phyloP scores from a whole-genome alignment of 1,140 invertebrate genomes.

The Lasioglossum baleicum region DNA sequence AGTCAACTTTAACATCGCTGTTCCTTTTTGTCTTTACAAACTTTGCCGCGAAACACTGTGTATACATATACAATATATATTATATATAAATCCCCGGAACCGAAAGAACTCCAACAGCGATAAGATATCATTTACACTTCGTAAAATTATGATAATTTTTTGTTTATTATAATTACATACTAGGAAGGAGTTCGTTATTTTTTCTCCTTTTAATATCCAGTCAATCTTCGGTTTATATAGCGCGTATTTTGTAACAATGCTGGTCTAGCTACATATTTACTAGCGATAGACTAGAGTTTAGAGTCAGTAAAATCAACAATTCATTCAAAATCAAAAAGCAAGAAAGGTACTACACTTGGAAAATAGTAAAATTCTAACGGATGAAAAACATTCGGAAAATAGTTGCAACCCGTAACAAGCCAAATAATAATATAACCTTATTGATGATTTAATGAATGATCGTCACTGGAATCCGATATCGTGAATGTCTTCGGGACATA shows the following conservation, averaged over 20 bases:
- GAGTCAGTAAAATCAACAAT: neutral
- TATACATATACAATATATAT: too few species aligned
- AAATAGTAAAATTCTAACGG: conserved; percentile 31
- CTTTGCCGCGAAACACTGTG: conserved; percentile 28
- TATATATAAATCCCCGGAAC: conserved; percentile 44
- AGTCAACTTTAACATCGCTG: conserved; percentile 53
- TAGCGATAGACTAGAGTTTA: neutral
- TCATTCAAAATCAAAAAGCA: neutral
- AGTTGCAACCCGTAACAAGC: conserved; percentile 25
- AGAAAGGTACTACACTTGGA: conserved; percentile 54
- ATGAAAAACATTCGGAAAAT: conserved; percentile 61
- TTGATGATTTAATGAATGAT: neutral
- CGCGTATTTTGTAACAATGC: conserved; percentile 41
- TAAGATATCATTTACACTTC: conserved; percentile 50
- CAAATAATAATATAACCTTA: neutral
- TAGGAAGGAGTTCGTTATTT: conserved; percentile 22
- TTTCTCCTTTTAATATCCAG: neutral
- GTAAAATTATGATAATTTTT: conserved; percentile 46
- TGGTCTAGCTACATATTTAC: conserved; percentile 17
- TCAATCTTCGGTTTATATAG: too few species aligned
- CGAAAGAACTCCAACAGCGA: conserved; percentile 57
- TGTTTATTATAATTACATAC: conserved; percentile 22
- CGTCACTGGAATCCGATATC: neutral
- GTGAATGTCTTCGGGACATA: neutral
- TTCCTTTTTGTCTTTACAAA: conserved; percentile 28